These are phyloP conservation scores for Amphipyra tragopoginis DNA, from an alignment of 2,888 invertebrate species.

Conservation along the genomic window DNA sequence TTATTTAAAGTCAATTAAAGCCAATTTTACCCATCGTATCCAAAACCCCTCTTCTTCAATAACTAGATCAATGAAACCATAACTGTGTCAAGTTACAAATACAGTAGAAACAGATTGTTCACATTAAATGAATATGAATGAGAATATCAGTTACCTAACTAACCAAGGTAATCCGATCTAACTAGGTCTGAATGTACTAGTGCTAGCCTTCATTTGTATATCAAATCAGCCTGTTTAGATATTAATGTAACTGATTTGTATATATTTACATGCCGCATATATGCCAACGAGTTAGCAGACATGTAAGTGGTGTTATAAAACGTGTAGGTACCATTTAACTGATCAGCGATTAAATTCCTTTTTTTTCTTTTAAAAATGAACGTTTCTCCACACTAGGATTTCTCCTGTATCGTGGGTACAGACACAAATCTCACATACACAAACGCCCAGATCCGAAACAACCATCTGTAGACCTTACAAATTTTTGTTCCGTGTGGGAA, in stretches of 20 bases:
- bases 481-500: too few relatives aligned
- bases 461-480: too few relatives aligned
- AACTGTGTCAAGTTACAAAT: constrained; percentile 4
- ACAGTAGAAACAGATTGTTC: constrained; percentile 16
- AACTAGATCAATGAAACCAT: not conserved
- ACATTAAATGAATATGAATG: constrained; percentile 20
- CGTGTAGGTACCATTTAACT: too few relatives aligned
- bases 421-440: too few relatives aligned
- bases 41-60: not conserved
- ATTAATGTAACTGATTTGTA: constrained; percentile 19
- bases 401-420: too few relatives aligned
- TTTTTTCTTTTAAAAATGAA: too few relatives aligned
- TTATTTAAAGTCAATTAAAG: too few relatives aligned
- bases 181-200: constrained; percentile 15
- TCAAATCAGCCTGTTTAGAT: constrained; percentile 22
- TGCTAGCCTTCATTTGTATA: constrained; percentile 21
- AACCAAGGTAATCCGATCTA: constrained; percentile 47
- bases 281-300: not conserved
- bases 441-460: too few relatives aligned
- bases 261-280: constrained; percentile 1
- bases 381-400: too few relatives aligned
- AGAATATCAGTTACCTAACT: constrained; percentile 27
- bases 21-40: not conserved
- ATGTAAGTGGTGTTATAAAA: not conserved
- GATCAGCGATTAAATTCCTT: too few relatives aligned